Evolutionary conservation across 2,797 vertebrate species (phyloP), one percentile per base, ranked within the genome.

Genomic region (Delichon dasypus): DNA sequence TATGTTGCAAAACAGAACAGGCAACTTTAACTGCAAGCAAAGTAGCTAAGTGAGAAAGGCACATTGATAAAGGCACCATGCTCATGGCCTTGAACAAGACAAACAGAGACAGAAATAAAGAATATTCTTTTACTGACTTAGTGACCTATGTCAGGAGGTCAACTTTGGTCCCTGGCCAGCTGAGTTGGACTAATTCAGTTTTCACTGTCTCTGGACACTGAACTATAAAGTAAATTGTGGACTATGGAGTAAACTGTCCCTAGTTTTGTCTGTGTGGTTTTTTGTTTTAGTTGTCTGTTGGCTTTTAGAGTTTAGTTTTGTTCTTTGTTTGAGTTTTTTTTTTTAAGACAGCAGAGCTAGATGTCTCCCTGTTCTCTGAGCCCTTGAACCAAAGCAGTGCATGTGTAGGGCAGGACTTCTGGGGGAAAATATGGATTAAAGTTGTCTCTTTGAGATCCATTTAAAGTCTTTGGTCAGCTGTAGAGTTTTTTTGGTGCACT

Each of bases 41-140:
- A 89, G 26, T 30, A 82, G 20, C 18, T 64, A 70, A 60, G 55
- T 80, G 65, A 80, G 72, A 74, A 94, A 94, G 44, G 38, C 25
- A 91, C 60, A 88, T n/a, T 94, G 93, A 91, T 80, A 88, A 9
- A 85, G 48, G 48, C n/a, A 85, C 55, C 55, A 89, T 73, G 80
- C 68, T 73, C 67, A 67, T 30, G 55, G 75, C 60, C 89, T 94
- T 91, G 82, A 88, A 55, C 47, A 91, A 91, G 67, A 89, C 66
- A 85, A 77, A 86, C 42, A 88, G 48, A 54, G 53, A 38, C 3
- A 1, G 25, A 90, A 42, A 68, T 87, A 78, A 94, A 91, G 51
- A 85, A 79, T 54, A 70, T 73, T 79, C 72, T 94, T 92, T 76
- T 60, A 66, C 20, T 88, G 72, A 79, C 78, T 82, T 83, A 19